Evolutionary conservation across 2,113 vertebrate genomes (phyloP).

Genomic region (Gavia stellata): DNA sequence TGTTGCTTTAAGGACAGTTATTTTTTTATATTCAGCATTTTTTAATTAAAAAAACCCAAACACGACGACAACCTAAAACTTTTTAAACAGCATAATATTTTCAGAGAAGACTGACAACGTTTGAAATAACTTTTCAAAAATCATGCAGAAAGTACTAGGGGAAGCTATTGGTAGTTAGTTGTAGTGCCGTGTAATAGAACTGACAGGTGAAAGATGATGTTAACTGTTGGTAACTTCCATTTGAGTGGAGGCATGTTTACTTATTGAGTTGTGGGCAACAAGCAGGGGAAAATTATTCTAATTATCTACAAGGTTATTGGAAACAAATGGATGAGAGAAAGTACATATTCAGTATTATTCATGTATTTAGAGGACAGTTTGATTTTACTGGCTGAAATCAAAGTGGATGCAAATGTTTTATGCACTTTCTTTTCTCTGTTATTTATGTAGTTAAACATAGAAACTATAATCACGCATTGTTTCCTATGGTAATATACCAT

Average conservation of each 20-base stretch:
- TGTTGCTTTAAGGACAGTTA: constrained; percentile 51
- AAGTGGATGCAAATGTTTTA: constrained; percentile 63
- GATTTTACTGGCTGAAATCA: constrained; percentile 72
- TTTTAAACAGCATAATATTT: constrained; percentile 46
- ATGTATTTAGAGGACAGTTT: constrained; percentile 56
- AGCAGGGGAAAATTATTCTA: background rate
- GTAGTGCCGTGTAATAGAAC: background rate
- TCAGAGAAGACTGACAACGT: background rate
- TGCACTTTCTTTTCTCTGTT: constrained; percentile 68
- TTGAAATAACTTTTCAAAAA: constrained; percentile 13
- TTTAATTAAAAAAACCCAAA: background rate
- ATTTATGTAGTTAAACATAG: constrained; percentile 57
- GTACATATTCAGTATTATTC: constrained; percentile 70
- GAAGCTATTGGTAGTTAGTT: background rate
- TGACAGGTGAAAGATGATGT: background rate
- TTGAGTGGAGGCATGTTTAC: background rate
- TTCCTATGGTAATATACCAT: background rate
- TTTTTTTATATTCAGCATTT: constrained; percentile 64
- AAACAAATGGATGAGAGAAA: constrained; percentile 30
- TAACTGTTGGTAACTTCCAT: background rate
- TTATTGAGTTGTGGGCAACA: too few species aligned
- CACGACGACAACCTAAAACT: background rate
- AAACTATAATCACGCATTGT: constrained; percentile 33
- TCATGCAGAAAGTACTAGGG: background rate
- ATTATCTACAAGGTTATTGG: background rate